Evolutionary conservation across 2,113 vertebrate species (phyloP), one percentile per base, ranked within the genome.

Genomic region (Paralichthys olivaceus): DNA sequence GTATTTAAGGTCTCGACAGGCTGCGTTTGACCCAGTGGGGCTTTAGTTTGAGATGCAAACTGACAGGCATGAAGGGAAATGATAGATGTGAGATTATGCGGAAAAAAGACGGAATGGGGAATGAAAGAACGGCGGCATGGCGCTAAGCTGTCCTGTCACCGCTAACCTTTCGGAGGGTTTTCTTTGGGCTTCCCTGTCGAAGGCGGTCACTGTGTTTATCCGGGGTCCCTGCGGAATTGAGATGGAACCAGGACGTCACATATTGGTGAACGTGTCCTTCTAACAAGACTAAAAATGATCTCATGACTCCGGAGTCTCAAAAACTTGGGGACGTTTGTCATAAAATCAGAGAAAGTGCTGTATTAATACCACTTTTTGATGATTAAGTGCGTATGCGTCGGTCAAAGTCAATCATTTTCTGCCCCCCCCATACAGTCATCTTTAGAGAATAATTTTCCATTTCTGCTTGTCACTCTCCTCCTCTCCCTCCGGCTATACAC

Each of bases 81-180:
- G 85, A 90, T 89, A 80, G 89, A 91, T 91, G 76, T 81, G 83
- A 81, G 86, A 91, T 91, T 85, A 86, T 78, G 70, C 62, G 55
- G 55, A 40, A 40, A 73, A 68, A 72, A 72, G 72, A 62, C 63
- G 74, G 73, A 83, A 62, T 19, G 5, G 56, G 55, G 69, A 71
- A 73, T 77, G 61, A 69, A 84, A 81, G 75, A 60, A 45, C 20
- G 17, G 53, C 2, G 25, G 55, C 55, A 7, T 37, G 59, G 76
- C 45, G 6, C 25, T 85, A 83, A 89, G 79, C 81, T 72, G 79
- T 77, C 61, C 81, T 86, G 90, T 91, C 90, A 90, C 45, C 0
- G 70, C 74, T 85, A 90, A 92, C 90, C 87, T 91, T 93, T 90
- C 58, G 34, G 17, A 26, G 34, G 69, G 85, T 70, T 89, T 67